phyloP scores from a whole-genome alignment of 2,797 vertebrate genomes.

The Bradypodion pumilum region DNA sequence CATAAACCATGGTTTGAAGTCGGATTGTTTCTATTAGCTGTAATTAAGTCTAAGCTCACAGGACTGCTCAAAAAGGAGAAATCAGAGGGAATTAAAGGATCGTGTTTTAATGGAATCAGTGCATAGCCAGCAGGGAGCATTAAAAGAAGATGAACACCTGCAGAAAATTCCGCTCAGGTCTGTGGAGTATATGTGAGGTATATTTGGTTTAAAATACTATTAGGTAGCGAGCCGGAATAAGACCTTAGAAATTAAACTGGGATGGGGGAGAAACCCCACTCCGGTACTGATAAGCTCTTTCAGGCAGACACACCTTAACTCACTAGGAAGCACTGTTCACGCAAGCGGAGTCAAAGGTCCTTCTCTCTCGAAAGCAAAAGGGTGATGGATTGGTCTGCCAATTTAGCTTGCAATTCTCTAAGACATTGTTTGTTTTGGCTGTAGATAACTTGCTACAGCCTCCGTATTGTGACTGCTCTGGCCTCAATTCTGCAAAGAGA shows the following conservation, averaged over 20 bases:
- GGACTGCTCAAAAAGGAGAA: too few species aligned
- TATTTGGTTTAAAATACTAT: slow-evolving; percentile 13
- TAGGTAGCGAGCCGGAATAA: slow-evolving; percentile 20
- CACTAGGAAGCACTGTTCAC: not conserved
- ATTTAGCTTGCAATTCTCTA: not conserved
- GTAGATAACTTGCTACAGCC: too few species aligned
- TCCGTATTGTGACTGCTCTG: not conserved
- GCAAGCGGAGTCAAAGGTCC: not conserved
- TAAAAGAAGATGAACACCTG: slow-evolving; percentile 6
- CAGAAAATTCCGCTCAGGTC: slow-evolving; percentile 2
- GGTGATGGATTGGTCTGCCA: not conserved
- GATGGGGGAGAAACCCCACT: not conserved
- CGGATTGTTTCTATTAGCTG: too few species aligned
- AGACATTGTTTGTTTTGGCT: too few species aligned
- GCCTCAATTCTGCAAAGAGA: not conserved
- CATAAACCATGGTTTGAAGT: too few species aligned
- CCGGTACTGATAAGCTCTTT: too few species aligned
- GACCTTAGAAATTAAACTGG: not conserved
- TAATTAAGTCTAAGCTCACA: too few species aligned
- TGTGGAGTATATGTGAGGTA: slow-evolving; percentile 14
- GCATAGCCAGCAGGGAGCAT: not conserved
- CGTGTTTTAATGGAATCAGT: slow-evolving; percentile 2
- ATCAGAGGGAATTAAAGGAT: not conserved
- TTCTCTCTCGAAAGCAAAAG: not conserved
- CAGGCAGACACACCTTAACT: too few species aligned